A percentile compares a stretch with the other conserved stretches of the same genome.
These are phyloP conservation scores for Chionodraco myersi DNA, from an alignment of 2,113 vertebrate species.

Conservation along the genomic window DNA sequence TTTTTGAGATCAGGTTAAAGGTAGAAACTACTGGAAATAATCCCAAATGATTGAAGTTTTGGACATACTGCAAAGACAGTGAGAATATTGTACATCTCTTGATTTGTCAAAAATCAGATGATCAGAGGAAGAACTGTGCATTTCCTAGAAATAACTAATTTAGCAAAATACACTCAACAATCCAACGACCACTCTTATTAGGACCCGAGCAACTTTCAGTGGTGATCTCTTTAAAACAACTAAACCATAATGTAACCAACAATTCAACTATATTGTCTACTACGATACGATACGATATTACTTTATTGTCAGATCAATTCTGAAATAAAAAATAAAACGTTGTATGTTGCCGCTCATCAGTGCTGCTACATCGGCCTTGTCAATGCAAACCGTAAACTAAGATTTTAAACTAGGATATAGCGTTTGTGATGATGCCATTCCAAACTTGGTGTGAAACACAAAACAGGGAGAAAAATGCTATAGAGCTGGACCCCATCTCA, in stretches of 20 bases:
- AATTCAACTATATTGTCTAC: not conserved
- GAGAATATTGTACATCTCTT: not conserved
- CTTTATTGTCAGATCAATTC: no score
- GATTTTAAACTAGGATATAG: slow-evolving; percentile 35
- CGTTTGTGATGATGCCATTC: slow-evolving; percentile 61
- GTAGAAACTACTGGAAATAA: not conserved
- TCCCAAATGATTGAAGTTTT: not conserved
- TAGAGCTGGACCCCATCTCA: slow-evolving; percentile 16
- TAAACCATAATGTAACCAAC: not conserved
- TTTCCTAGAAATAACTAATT: not conserved
- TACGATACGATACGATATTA: no score
- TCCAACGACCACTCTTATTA: not conserved
- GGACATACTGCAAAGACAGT: no score
- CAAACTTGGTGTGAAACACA: slow-evolving; percentile 69
- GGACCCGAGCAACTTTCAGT: not conserved
- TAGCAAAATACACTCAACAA: not conserved
- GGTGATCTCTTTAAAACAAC: not conserved
- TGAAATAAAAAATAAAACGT: not conserved
- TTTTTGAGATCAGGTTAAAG: not conserved
- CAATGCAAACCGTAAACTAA: slow-evolving; percentile 13
- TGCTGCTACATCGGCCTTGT: slow-evolving; percentile 24
- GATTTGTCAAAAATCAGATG: not conserved
- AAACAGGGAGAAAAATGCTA: slow-evolving; percentile 72
- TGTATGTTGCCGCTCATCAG: not conserved
- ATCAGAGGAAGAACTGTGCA: not conserved